These are phyloP conservation scores for Keiferia lycopersicella DNA, from an alignment of 2,888 invertebrate species.

Conservation along the genomic window DNA sequence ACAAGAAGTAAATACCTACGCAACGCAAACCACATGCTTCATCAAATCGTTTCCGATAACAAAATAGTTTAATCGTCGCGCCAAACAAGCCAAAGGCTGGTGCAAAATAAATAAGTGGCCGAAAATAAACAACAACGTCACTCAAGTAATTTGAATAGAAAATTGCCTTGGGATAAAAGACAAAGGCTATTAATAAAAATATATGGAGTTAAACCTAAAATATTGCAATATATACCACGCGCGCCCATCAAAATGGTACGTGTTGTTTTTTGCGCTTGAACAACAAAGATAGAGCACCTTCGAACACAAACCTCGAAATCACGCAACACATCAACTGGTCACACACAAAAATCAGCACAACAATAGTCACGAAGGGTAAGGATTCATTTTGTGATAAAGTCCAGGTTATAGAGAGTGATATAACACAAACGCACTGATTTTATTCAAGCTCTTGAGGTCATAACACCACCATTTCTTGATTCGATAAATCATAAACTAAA, in stretches of 20 bases:
- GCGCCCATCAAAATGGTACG: conserved; percentile 47
- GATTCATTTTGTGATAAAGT: conserved; percentile 37
- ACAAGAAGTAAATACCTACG: not conserved
- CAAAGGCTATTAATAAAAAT: conserved; percentile 8
- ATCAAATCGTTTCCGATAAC: not conserved
- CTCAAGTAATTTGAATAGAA: conserved; percentile 17
- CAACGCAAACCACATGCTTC: conserved; percentile 10
- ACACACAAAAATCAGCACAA: conserved; percentile 36
- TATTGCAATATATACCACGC: conserved; percentile 33
- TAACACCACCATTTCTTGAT: conserved; percentile 70
- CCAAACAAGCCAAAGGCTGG: conserved; percentile 24
- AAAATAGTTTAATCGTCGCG: conserved; percentile 11
- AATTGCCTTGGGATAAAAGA: not conserved
- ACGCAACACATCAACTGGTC: conserved; percentile 44
- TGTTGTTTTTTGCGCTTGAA: conserved; percentile 63
- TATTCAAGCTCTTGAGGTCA: conserved; percentile 50
- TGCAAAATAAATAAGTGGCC: conserved; percentile 38
- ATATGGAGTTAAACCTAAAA: conserved; percentile 24
- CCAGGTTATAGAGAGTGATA: conserved; percentile 36
- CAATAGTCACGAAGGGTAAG: conserved; percentile 31
- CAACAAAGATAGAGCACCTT: conserved; percentile 75
- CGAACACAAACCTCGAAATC: conserved; percentile 55
- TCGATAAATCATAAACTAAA: conserved; percentile 44
- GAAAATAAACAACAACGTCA: conserved; percentile 52
- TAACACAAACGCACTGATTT: conserved; percentile 44